Conservation (phyloP, 2,113 vertebrate species). For the Ahaetulla prasina region DNA sequence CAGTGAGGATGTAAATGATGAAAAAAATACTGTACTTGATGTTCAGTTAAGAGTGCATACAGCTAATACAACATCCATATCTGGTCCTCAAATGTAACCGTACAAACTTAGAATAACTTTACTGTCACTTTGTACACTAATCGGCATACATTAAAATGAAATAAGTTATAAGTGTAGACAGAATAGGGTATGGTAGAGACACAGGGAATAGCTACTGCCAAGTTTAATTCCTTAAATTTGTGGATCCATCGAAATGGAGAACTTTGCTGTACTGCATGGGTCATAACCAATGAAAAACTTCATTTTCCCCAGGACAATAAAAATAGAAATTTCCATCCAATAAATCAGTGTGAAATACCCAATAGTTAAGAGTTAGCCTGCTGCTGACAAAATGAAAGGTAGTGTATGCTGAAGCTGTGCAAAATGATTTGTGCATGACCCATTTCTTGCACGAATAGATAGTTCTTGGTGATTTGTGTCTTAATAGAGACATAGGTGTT, state of each 20-base stretch:
- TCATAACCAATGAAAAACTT: neutral
- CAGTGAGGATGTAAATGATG: neutral
- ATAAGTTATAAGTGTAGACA: neutral
- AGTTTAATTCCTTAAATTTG: neutral
- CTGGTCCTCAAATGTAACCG: neutral
- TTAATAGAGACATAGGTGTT: neutral
- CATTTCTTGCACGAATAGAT: neutral
- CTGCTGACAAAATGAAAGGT: neutral
- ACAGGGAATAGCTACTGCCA: neutral
- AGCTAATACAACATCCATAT: neutral
- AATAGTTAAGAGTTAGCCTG: neutral
- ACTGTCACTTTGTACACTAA: too few species aligned
- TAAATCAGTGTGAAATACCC: neutral
- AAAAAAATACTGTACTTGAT: neutral
- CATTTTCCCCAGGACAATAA: neutral
- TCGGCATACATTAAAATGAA: too few species aligned
- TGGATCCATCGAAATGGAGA: neutral
- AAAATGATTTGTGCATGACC: neutral
- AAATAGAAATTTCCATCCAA: neutral
- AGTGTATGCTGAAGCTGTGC: neutral
- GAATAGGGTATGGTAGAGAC: neutral
- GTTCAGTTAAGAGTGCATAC: neutral
- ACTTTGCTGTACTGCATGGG: neutral
- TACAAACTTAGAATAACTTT: neutral
- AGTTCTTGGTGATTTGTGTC: neutral